Evolutionary conservation across 2,113 vertebrate genomes (phyloP).

Genomic region (Delphinus delphis): DNA sequence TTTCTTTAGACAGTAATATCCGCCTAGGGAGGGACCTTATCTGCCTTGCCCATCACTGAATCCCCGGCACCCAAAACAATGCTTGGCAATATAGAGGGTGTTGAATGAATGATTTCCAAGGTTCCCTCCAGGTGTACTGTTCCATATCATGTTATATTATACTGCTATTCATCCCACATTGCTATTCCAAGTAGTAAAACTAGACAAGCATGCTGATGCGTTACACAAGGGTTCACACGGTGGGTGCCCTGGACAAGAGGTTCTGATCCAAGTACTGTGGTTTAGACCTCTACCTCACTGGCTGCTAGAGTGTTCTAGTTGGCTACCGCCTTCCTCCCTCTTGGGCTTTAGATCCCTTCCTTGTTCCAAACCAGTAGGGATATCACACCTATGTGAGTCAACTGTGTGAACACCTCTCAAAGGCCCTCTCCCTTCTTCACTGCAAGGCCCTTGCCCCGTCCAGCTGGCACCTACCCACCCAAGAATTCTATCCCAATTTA

Average conservation of each 20-base stretch:
- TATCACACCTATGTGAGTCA: accelerated
- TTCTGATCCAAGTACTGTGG: not conserved
- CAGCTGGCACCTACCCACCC: accelerated
- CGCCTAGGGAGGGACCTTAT: not conserved
- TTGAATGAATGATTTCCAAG: not conserved
- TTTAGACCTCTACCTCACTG: not conserved
- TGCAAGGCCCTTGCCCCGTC: not conserved
- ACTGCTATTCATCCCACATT: not conserved
- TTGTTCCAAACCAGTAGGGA: not conserved
- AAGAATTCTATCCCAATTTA: not conserved
- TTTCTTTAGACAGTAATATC: not conserved
- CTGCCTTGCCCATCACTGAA: not conserved
- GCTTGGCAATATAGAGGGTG: not conserved
- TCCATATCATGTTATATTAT: not conserved
- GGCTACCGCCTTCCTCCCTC: not conserved
- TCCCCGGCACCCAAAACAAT: not conserved
- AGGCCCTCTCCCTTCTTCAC: not conserved
- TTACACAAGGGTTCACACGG: not conserved
- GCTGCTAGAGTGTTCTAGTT: not conserved
- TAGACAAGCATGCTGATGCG: not conserved
- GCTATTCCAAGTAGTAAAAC: not conserved
- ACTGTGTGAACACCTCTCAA: not conserved
- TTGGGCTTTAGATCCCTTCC: not conserved
- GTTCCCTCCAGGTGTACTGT: not conserved
- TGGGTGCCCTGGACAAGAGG: not conserved